These are phyloP conservation scores for Trissolcus basalis DNA, from an alignment of 1,140 invertebrate species.

Conservation along the genomic window DNA sequence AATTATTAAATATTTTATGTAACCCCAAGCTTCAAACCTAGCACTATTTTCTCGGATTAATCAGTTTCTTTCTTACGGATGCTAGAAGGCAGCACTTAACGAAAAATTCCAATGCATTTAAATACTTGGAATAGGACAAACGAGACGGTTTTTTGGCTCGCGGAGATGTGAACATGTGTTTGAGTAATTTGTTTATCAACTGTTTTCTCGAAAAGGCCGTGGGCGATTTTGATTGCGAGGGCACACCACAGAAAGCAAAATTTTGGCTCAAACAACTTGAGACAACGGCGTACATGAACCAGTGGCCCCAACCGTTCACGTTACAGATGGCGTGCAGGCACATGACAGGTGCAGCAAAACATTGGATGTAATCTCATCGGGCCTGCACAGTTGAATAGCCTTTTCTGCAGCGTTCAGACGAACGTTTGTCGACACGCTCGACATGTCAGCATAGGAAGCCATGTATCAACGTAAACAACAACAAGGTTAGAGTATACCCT, in stretches of 20 bases:
- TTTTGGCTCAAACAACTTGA: neutral
- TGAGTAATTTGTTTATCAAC: no score
- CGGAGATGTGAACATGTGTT: no score
- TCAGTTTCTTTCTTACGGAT: no score
- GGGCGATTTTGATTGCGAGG: no score
- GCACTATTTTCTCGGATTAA: no score
- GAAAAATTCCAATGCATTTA: no score
- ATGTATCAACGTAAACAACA: conserved; percentile 5
- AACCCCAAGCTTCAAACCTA: no score
- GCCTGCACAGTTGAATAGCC: neutral
- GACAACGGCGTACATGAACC: neutral
- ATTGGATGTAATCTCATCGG: neutral
- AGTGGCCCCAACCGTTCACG: conserved; percentile 5
- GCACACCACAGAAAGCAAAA: neutral
- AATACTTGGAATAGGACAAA: no score
- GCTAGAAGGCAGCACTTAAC: no score
- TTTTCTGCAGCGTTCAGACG: neutral
- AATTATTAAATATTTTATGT: no score
- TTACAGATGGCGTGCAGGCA: conserved; percentile 4
- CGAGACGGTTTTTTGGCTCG: no score
- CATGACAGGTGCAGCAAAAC: neutral
- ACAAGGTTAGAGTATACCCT: neutral
- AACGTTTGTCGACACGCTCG: neutral
- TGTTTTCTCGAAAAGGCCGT: no score
- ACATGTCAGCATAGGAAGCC: conserved; percentile 1